phyloP scores from a whole-genome alignment of 2,888 invertebrate species.

The Pyrochroa serraticornis region DNA sequence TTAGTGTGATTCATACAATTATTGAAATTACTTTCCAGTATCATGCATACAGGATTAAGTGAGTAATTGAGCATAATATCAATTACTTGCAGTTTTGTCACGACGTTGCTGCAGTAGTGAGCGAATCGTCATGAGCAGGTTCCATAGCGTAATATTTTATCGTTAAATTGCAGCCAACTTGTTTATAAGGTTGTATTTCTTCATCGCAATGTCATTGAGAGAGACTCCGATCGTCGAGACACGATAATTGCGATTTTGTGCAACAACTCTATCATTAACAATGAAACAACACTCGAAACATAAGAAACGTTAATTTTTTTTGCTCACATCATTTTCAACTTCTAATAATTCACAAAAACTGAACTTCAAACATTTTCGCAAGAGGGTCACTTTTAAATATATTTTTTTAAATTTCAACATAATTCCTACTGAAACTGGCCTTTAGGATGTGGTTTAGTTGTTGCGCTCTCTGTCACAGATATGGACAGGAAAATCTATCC shows the following conservation, averaged over 20 bases:
- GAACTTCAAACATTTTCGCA: no score
- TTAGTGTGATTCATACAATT: conserved; percentile 26
- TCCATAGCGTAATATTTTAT: conserved; percentile 6
- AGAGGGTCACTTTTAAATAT: no score
- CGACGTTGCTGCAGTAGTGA: conserved; percentile 24
- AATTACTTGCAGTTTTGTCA: conserved; percentile 26
- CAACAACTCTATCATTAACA: background rate
- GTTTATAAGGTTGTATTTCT: conserved; percentile 7
- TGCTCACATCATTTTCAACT: background rate
- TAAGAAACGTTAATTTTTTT: background rate
- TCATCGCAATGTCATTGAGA: conserved; percentile 3
- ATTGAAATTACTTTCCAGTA: conserved; percentile 28
- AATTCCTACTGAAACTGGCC: no score
- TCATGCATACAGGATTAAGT: conserved; percentile 27
- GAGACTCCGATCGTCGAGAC: background rate
- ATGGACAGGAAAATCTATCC: no score
- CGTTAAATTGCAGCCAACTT: background rate
- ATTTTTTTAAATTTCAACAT: no score
- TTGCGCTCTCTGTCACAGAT: no score
- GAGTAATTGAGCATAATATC: conserved; percentile 22
- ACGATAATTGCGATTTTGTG: background rate
- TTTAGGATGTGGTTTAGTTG: no score
- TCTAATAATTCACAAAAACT: no score
- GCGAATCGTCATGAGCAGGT: conserved; percentile 7
- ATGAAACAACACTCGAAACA: background rate